phyloP scores from a whole-genome alignment of 2,888 invertebrate genomes.

The Dione vanillae region DNA sequence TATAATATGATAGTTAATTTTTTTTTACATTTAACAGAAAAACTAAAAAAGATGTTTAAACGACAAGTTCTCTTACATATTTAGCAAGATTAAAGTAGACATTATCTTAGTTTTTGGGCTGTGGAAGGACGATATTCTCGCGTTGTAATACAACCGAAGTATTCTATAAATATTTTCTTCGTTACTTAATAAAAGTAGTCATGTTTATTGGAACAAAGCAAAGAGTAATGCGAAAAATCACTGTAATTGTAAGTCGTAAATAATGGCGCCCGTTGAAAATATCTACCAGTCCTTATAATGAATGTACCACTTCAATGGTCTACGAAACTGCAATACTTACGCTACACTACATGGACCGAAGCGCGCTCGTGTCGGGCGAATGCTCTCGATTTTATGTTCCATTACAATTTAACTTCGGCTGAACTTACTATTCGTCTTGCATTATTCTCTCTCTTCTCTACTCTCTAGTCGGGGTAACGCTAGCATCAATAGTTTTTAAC shows the following conservation, averaged over 20 bases:
- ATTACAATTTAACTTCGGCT: constrained; percentile 40
- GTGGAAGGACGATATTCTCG: constrained; percentile 10
- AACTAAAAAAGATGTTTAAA: too few relatives aligned
- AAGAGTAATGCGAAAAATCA: constrained; percentile 50
- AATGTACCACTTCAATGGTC: constrained; percentile 50
- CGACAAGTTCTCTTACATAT: neutral
- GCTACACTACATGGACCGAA: constrained; percentile 19
- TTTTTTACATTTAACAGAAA: neutral
- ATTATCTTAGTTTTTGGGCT: neutral
- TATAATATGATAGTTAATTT: neutral
- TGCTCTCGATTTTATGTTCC: constrained; percentile 35
- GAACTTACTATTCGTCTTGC: constrained; percentile 45
- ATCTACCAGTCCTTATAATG: constrained; percentile 51
- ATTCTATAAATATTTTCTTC: constrained; percentile 32
- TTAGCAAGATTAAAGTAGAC: neutral
- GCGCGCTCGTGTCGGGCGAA: constrained; percentile 20
- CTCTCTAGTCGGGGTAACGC: constrained; percentile 25
- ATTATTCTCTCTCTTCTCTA: constrained; percentile 36
- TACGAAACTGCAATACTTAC: constrained; percentile 53
- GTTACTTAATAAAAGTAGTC: constrained; percentile 41
- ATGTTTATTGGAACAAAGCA: constrained; percentile 46
- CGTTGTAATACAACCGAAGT: constrained; percentile 9
- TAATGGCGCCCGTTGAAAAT: constrained; percentile 52
- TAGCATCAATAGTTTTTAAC: constrained; percentile 36
- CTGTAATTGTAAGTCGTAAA: constrained; percentile 48